Evolutionary conservation across 2,113 vertebrate species (phyloP).

Genomic region (Sinosuthora webbiana): DNA sequence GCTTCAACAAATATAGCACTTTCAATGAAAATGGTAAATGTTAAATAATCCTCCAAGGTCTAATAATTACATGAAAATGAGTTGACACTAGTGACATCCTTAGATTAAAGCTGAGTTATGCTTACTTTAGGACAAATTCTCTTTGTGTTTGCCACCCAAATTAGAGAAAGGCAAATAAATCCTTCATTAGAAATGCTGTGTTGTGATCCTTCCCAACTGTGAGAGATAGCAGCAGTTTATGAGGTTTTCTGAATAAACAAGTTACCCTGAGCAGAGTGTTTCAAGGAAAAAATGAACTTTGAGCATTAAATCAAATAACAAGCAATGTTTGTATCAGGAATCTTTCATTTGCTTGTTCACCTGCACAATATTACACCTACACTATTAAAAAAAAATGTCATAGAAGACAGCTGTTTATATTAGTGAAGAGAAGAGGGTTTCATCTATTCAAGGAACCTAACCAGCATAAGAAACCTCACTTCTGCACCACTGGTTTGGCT

Average conservation of each 20-base stretch:
- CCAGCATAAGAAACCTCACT: background rate
- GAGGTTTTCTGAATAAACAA: background rate
- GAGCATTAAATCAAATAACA: background rate
- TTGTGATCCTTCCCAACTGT: background rate
- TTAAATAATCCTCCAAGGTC: constrained; percentile 31
- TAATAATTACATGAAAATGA: constrained; percentile 46
- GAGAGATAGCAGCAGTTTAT: background rate
- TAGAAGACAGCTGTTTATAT: background rate
- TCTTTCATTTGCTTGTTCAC: background rate
- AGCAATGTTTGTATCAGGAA: background rate
- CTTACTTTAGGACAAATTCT: constrained; percentile 29
- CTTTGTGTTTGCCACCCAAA: background rate
- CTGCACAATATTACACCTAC: background rate
- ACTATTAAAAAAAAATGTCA: background rate
- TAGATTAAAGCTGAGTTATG: constrained; percentile 23
- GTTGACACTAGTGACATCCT: background rate
- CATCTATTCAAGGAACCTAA: background rate
- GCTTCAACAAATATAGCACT: constrained; percentile 32
- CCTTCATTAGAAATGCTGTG: background rate
- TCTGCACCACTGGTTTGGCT: background rate
- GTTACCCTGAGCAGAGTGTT: background rate
- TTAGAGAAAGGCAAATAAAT: constrained; percentile 29
- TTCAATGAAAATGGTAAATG: constrained; percentile 35
- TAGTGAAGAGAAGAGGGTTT: background rate
- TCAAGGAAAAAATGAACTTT: background rate